A percentile compares a stretch with the other conserved stretches of the same genome.
These are phyloP conservation scores for Carollia perspicillata DNA, from an alignment of 2,113 vertebrate species.

Conservation along the genomic window DNA sequence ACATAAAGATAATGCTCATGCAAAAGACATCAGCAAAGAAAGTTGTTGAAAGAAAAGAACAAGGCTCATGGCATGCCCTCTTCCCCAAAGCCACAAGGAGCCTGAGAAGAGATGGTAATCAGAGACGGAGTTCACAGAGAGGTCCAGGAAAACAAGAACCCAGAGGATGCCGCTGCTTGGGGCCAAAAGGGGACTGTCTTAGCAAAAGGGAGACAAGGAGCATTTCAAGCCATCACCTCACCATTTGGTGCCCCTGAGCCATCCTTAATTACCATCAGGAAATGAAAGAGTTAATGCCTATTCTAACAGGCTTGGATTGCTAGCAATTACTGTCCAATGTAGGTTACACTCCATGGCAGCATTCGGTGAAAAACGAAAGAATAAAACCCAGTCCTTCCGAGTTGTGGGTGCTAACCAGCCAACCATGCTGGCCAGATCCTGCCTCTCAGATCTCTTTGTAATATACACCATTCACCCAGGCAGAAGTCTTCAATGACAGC, in stretches of 20 bases:
- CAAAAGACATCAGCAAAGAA: not conserved
- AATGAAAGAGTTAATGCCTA: slow-evolving; percentile 7
- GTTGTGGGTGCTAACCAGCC: slow-evolving; percentile 58
- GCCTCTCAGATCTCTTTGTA: slow-evolving; percentile 49
- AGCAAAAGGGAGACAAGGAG: not conserved
- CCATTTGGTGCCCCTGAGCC: slow-evolving; percentile 27
- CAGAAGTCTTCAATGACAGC: slow-evolving; percentile 49
- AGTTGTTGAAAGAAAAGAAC: not conserved
- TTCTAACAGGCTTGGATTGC: not conserved
- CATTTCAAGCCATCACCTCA: slow-evolving; percentile 32
- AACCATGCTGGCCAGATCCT: slow-evolving; percentile 59
- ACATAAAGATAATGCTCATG: not conserved
- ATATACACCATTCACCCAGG: slow-evolving; percentile 48
- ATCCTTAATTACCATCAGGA: not conserved
- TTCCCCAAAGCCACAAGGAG: not conserved
- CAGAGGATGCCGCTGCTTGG: not conserved
- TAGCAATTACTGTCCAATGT: slow-evolving; percentile 10
- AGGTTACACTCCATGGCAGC: not conserved
- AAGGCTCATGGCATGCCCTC: not conserved
- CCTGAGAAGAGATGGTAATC: not conserved
- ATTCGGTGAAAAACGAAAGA: slow-evolving; percentile 4
- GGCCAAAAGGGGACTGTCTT: slow-evolving; percentile 48
- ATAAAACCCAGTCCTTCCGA: slow-evolving; percentile 23
- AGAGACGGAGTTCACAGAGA: slow-evolving; percentile 26
- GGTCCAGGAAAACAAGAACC: slow-evolving; percentile 25